Evolutionary conservation across 2,888 invertebrate species (phyloP).

Genomic region (Sepiola atlantica): DNA sequence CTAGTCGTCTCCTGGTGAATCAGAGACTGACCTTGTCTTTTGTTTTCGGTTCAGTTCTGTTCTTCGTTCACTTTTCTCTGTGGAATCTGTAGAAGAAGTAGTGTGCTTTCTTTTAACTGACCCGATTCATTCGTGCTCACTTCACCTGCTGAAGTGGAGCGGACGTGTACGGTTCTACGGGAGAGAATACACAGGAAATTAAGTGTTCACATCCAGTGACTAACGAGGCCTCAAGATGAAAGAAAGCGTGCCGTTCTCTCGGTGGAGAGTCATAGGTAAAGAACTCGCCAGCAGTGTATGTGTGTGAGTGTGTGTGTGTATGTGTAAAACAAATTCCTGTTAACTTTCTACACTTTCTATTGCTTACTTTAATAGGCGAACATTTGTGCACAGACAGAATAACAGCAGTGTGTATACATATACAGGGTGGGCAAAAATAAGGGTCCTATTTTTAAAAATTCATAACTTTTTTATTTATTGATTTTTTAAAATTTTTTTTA

Average conservation of each 20-base stretch:
- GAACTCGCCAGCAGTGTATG: not conserved
- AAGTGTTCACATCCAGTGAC: constrained; percentile 24
- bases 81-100: not conserved
- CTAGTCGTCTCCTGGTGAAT: too few species aligned
- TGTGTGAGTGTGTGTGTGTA: not conserved
- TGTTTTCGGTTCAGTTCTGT: not conserved
- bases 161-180: not conserved
- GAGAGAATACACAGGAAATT: not conserved
- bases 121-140: not conserved
- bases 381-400: not conserved
- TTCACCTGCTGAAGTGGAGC: not conserved
- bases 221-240: constrained; percentile 32
- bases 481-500: too few species aligned
- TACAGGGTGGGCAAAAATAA: too few species aligned
- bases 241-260: too few species aligned
- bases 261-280: too few species aligned
- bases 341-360: not conserved
- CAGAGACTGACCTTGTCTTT: not conserved
- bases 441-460: too few species aligned
- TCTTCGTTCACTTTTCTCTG: not conserved
- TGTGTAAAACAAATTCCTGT: not conserved
- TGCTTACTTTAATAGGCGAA: not conserved
- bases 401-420: too few species aligned
- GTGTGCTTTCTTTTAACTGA: not conserved
- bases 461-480: too few species aligned